A percentile compares a stretch with the other conserved stretches of the same genome.
Evolutionary conservation across 1,140 invertebrate species (phyloP).

Genomic region (Mya arenaria): DNA sequence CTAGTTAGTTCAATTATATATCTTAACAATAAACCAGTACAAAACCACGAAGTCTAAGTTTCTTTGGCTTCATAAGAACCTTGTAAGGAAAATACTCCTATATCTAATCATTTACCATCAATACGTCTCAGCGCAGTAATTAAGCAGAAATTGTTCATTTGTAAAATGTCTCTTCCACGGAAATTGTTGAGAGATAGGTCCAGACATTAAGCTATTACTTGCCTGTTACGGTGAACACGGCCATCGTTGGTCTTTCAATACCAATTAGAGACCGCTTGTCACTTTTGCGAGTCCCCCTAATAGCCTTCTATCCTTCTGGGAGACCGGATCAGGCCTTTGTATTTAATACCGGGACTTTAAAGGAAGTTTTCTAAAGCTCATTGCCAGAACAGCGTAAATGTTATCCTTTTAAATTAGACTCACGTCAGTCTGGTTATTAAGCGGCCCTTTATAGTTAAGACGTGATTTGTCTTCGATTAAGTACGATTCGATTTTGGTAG

Average conservation of each 20-base stretch:
- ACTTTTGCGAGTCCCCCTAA: slow-evolving; percentile 21
- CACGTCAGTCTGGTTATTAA: too few species aligned
- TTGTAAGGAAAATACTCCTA: slow-evolving; percentile 26
- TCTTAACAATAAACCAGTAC: too few species aligned
- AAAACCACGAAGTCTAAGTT: too few species aligned
- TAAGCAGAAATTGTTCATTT: slow-evolving; percentile 53
- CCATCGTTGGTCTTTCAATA: slow-evolving; percentile 43
- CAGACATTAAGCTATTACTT: slow-evolving; percentile 54
- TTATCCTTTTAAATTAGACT: too few species aligned
- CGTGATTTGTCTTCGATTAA: slow-evolving; percentile 47
- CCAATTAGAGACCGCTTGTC: slow-evolving; percentile 53
- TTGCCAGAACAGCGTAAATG: too few species aligned
- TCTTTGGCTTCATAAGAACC: too few species aligned
- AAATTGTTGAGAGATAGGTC: slow-evolving; percentile 45
- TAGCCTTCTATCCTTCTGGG: slow-evolving; percentile 34
- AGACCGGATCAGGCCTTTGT: slow-evolving; percentile 34
- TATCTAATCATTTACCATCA: slow-evolving; percentile 50
- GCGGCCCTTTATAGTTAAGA: slow-evolving; percentile 41
- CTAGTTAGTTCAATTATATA: too few species aligned
- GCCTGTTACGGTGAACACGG: slow-evolving; percentile 41
- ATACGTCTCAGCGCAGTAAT: slow-evolving; percentile 40
- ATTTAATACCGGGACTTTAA: slow-evolving; percentile 47
- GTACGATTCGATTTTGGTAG: neutral
- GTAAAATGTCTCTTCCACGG: slow-evolving; percentile 47
- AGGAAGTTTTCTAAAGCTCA: too few species aligned